Evolutionary conservation across 2,888 invertebrate species (phyloP), one percentile per base, ranked within the genome.

Genomic region (Eilema caniola): DNA sequence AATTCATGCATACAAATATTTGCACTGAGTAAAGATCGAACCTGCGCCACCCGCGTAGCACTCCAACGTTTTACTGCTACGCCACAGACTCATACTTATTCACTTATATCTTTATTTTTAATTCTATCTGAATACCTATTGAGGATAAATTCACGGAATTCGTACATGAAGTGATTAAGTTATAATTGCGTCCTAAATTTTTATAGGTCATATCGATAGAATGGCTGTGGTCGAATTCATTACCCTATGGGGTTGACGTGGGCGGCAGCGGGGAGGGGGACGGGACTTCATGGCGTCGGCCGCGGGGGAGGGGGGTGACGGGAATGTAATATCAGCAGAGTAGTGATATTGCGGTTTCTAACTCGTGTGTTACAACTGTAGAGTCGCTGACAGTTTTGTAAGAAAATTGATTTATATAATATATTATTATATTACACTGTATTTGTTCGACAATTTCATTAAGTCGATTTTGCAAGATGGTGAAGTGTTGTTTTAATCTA

Each of bases 291-390:
- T 90, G 93, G 92, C 91, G 93, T 89, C 93, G 89, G 87, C 80
- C 76, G 79, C 76, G 83, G 79, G 84, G n/a, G 85, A 83, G 84
- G 82, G 83, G 80, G 85, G 83, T 78, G 85, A 87, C 85, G 88
- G 89, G 92, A 92, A 90, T 92, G 92, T 93, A 93, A 93, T 94
- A 93, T 92, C 91, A 91, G 90, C 87, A 88, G 91, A 92, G 91
- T 92, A 90, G 92, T 92, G 91, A 92, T 93, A 93, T 93, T 93
- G 93, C 92, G 92, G 92, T 90, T 90, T 91, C 92, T 89, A 91
- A 90, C 88, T 88, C 89, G 88, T 87, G 88, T 88, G 88, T 86
- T n/a, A 85, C 78, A 84, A 69, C 85, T 85, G 83, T 88, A 79
- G 86, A 88, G 86, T 86, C 85, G 88, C 82, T 71, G 71, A 70